Conservation (phyloP, 2,888 invertebrate genomes). For the Smittia sp. region DNA sequence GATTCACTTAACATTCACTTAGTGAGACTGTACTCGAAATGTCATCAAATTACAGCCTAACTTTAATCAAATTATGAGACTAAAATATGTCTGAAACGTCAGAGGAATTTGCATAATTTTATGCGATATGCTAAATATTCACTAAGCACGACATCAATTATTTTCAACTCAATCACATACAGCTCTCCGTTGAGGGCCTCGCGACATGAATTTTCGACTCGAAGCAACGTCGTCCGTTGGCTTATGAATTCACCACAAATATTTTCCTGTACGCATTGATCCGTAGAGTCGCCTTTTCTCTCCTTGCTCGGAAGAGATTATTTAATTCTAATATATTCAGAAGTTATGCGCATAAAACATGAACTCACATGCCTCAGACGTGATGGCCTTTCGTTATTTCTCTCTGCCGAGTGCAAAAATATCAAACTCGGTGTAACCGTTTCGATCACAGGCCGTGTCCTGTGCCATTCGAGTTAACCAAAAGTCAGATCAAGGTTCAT, state of each 20-base stretch:
- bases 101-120: constrained; percentile 32
- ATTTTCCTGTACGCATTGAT: not conserved
- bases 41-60: constrained; percentile 3
- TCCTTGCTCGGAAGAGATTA: not conserved
- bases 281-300: not conserved
- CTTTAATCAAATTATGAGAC: constrained; percentile 3
- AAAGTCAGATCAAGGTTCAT: constrained; percentile 5
- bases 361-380: constrained; percentile 10
- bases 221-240: not conserved
- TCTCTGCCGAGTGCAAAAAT: not conserved
- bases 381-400: constrained; percentile 1
- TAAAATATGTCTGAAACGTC: not conserved
- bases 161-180: constrained; percentile 32
- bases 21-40: not conserved
- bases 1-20: constrained; percentile 2
- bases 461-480: not conserved
- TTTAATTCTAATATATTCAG: constrained; percentile 10
- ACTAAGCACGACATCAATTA: constrained; percentile 37
- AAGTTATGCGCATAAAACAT: constrained; percentile 33
- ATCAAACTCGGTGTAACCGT: not conserved
- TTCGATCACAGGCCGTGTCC: not conserved
- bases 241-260: not conserved
- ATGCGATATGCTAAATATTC: constrained; percentile 33
- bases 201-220: not conserved
- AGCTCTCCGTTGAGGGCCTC: not conserved